Conservation (phyloP, 2,113 vertebrate genomes). For the Ivindomyrus marchei region DNA sequence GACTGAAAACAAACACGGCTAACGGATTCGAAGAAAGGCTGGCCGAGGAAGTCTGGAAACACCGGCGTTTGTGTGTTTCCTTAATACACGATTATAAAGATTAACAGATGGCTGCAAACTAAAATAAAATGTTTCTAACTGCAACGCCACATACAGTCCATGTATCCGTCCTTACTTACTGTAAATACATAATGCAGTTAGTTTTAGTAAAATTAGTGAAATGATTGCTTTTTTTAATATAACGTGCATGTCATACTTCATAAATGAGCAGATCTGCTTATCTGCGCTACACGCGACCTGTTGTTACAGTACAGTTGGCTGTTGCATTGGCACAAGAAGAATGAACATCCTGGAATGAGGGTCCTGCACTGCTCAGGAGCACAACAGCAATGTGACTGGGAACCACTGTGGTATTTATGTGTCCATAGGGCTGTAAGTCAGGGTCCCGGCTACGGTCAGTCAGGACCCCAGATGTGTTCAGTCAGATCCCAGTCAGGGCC, state of each 20-base stretch:
- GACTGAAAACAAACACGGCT: not conserved
- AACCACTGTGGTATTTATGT: not conserved
- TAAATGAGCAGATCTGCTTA: not conserved
- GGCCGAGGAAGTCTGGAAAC: not conserved
- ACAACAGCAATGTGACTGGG: not conserved
- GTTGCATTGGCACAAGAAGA: not conserved
- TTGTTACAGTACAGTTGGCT: not conserved
- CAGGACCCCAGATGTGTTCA: not conserved
- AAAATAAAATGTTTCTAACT: not conserved
- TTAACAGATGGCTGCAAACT: no score
- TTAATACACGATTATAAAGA: no score
- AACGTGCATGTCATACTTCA: no score
- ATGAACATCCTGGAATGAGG: not conserved
- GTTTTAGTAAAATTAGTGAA: not conserved
- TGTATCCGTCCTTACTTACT: not conserved
- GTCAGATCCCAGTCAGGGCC: not conserved
- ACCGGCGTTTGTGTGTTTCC: no score
- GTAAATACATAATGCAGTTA: not conserved
- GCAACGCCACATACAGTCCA: not conserved
- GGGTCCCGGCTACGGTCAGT: not conserved
- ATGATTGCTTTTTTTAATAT: not conserved
- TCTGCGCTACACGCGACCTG: not conserved
- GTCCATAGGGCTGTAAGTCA: not conserved
- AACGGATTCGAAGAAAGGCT: not conserved
- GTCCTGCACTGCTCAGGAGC: not conserved